Evolutionary conservation across 2,888 invertebrate genomes (phyloP).

Genomic region (Heliconius charithonia): DNA sequence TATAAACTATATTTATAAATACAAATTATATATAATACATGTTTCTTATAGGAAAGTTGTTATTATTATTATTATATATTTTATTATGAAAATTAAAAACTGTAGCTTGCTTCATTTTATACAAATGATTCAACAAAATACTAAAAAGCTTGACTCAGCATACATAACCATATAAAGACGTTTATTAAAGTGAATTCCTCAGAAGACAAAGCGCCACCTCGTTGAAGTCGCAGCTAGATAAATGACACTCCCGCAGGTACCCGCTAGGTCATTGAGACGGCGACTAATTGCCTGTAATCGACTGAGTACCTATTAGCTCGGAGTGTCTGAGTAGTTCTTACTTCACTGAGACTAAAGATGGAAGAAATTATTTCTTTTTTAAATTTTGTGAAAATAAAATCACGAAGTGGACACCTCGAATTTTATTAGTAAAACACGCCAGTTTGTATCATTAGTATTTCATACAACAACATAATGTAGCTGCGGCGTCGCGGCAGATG

Average conservation of each 20-base stretch:
- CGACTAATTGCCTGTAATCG: conserved; percentile 26
- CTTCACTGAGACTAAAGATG: neutral
- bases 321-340: neutral
- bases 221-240: conserved; percentile 15
- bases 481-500: conserved; percentile 6
- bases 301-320: conserved; percentile 7
- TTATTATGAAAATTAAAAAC: no score
- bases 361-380: neutral
- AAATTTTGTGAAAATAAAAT: no score
- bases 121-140: no score
- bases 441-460: neutral
- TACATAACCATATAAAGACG: no score
- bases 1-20: no score
- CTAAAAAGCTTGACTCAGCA: no score
- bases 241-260: conserved; percentile 23
- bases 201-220: conserved; percentile 15
- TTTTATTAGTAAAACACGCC: neutral
- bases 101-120: no score
- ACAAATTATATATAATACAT: no score
- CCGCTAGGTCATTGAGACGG: conserved; percentile 19
- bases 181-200: neutral
- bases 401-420: no score
- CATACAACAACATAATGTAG: neutral
- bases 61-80: no score
- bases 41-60: no score